These are phyloP conservation scores for Hylyphantes graminicola DNA, from an alignment of 1,140 invertebrate genomes.

Conservation along the genomic window DNA sequence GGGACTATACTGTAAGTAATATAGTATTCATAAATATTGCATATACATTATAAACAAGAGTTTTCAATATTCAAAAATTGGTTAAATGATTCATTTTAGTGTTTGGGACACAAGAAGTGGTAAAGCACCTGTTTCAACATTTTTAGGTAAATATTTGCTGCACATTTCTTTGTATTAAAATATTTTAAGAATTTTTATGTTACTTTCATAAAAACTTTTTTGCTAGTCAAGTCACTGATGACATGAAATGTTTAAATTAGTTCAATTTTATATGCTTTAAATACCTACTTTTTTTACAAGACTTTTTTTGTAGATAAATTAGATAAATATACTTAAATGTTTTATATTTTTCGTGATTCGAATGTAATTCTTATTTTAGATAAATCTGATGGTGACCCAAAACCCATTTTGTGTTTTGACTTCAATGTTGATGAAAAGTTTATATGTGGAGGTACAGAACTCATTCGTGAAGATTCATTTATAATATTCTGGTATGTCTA, in stretches of 20 bases:
- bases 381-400: conserved; percentile 14
- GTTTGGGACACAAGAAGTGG: conserved; percentile 18
- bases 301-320: too few species aligned
- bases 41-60: neutral
- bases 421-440: conserved; percentile 28
- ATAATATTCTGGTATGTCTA: conserved; percentile 53
- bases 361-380: conserved; percentile 12
- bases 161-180: neutral
- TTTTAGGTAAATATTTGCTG: neutral
- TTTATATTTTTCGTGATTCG: too few species aligned
- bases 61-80: neutral
- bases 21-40: neutral
- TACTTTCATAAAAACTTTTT: neutral
- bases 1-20: conserved; percentile 24
- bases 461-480: conserved; percentile 47
- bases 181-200: neutral
- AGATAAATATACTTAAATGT: too few species aligned
- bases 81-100: neutral
- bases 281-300: neutral
- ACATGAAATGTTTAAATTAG: neutral
- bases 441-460: conserved; percentile 55
- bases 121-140: neutral
- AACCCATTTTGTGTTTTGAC: conserved; percentile 54
- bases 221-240: neutral
- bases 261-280: neutral